Base-by-base conservation (phyloP, 1,140 invertebrate genomes). In the Heliconius congener region DNA sequence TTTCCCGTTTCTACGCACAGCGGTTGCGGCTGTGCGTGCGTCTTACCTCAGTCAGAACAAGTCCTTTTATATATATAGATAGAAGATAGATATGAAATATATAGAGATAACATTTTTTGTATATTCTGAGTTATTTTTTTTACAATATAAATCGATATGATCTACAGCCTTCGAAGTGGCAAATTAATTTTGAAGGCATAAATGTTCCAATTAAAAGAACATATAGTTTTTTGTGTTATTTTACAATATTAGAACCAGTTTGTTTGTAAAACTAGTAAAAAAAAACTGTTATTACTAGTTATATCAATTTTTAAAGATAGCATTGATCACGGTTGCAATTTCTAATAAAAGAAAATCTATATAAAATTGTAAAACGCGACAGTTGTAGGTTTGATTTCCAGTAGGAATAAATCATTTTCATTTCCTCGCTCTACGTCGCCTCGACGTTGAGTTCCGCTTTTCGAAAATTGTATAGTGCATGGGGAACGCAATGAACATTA, bases 131-230 rank as follows among this genome's bases (percentile, higher is more conserved):
- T 23, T 27, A 23, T n/a, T 66, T 66, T 66, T 66, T 66, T 66
- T n/a, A 60, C 60, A 66, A 66, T 16, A 66, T 66, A 23, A 9
- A 66, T 66, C 60, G 60, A 66, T 66, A 66, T 23, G 60, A 66
- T 66, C 60, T 16, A 66, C 30, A 30, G 9, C 11, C 13, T 66
- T 27, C 60, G 23, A 66, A 16, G 60, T 30, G 60, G 60, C 60
- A 66, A 66, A 66, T 66, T 30, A 66, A 66, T 66, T 66, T 11
- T 66, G 60, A 66, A 27, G 60, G 60, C 27, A 23, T 30, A 66
- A 66, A 30, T 66, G 60, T 66, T 27, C 60, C 60, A 66, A 66
- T 66, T 66, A 66, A 66, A 66, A 66, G 23, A 27, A 27, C 23
- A 30, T 4, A 27, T 66, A 16, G 57, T 27, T 66, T 66, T 16